These are phyloP conservation scores for Drosophila hawaiiensis DNA, from an alignment of 2,888 invertebrate species.

Conservation along the genomic window DNA sequence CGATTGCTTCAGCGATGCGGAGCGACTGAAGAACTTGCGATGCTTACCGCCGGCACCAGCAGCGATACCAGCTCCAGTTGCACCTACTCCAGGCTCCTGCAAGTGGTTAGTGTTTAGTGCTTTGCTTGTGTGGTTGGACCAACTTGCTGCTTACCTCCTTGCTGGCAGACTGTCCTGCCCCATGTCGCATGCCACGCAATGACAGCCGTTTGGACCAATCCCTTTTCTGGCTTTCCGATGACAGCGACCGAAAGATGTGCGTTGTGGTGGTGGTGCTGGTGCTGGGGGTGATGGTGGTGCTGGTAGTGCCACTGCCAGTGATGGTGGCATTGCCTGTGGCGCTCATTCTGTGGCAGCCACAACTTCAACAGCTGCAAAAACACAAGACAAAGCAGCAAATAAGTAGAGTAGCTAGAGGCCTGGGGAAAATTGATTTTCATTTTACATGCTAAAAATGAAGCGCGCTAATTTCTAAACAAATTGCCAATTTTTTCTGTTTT, in stretches of 20 bases:
- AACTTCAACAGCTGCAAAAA: conserved; percentile 27
- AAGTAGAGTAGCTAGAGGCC: conserved; percentile 11
- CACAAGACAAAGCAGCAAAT: not conserved
- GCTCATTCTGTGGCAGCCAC: conserved; percentile 55
- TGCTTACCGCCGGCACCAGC: conserved; percentile 55
- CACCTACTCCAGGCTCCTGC: conserved; percentile 25
- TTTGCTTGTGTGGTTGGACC: conserved; percentile 5
- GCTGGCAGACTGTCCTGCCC: conserved; percentile 85
- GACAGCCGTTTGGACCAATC: conserved; percentile 92
- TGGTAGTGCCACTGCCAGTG: conserved; percentile 28
- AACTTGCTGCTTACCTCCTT: conserved; percentile 79
- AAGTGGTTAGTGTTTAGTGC: conserved; percentile 3
- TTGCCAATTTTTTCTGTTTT: conserved; percentile 63
- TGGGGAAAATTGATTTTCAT: conserved; percentile 72
- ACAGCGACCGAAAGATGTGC: conserved; percentile 88
- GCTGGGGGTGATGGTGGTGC: too few species aligned
- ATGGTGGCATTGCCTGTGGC: conserved; percentile 49
- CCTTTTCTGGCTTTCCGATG: conserved; percentile 88
- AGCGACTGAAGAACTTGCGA: conserved; percentile 86
- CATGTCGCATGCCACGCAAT: conserved; percentile 89
- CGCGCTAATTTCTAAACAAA: conserved; percentile 80
- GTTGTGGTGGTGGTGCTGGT: conserved; percentile 21
- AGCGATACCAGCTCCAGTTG: not conserved
- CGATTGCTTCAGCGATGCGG: conserved; percentile 87
- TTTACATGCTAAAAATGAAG: conserved; percentile 63